Evolutionary conservation across 1,140 invertebrate genomes (phyloP).

Genomic region (Trachymyrmex cornetzi): DNA sequence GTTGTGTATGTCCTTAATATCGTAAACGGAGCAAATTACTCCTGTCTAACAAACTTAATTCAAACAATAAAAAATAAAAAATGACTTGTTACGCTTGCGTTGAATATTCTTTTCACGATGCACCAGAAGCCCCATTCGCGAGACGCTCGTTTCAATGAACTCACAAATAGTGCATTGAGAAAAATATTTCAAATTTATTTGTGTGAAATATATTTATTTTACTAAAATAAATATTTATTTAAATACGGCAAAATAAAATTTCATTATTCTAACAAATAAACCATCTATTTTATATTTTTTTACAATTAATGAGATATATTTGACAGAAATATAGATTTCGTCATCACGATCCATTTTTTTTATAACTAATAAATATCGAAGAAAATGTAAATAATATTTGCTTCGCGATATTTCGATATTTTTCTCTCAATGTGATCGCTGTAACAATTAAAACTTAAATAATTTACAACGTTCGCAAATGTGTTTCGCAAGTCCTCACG

Average conservation of each 20-base stretch:
- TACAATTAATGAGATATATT: too few relatives aligned
- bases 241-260: too few relatives aligned
- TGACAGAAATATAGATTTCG: too few relatives aligned
- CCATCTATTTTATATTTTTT: too few relatives aligned
- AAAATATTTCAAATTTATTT: too few relatives aligned
- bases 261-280: too few relatives aligned
- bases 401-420: too few relatives aligned
- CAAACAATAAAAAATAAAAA: neutral
- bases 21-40: neutral
- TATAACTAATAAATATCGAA: too few relatives aligned
- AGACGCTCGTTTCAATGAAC: neutral
- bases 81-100: neutral
- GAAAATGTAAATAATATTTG: too few relatives aligned
- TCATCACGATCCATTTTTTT: too few relatives aligned
- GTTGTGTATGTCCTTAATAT: neutral
- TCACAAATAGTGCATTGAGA: neutral
- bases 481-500: neutral
- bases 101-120: neutral
- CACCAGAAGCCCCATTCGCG: neutral
- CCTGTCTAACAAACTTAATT: neutral
- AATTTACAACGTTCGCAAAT: conserved; percentile 2
- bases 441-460: conserved; percentile 17
- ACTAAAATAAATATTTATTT: too few relatives aligned
- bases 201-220: too few relatives aligned
- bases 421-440: neutral